These are phyloP conservation scores for Standfussiana lucernea DNA, from an alignment of 2,888 invertebrate genomes.

Conservation along the genomic window DNA sequence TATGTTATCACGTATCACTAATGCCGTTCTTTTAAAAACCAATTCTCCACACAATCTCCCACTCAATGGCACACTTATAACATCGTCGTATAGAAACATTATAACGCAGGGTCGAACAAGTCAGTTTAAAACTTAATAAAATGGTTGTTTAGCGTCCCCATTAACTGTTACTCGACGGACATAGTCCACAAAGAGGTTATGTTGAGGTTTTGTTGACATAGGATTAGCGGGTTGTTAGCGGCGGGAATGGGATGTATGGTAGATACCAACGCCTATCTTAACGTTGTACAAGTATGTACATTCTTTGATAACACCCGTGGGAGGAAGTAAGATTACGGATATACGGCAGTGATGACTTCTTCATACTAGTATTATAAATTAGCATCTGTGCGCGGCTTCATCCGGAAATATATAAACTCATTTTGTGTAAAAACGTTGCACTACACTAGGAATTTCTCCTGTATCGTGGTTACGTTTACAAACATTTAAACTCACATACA, in stretches of 20 bases:
- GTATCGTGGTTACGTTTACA: too few species aligned
- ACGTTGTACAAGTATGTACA: not conserved
- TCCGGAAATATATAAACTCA: too few species aligned
- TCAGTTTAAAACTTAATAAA: conserved; percentile 72
- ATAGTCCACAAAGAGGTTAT: conserved; percentile 60
- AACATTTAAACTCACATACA: too few species aligned
- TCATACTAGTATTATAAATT: too few species aligned
- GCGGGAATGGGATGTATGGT: not conserved
- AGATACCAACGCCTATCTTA: not conserved
- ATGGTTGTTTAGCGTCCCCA: conserved; percentile 66
- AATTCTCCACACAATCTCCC: not conserved
- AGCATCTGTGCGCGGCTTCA: too few species aligned
- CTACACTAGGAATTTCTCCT: too few species aligned
- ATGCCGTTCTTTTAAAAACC: not conserved
- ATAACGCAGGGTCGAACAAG: conserved; percentile 61
- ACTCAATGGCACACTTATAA: conserved; percentile 31
- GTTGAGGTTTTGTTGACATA: conserved; percentile 25
- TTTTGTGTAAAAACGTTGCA: too few species aligned
- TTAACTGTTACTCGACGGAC: conserved; percentile 66
- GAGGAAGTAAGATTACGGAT: too few species aligned
- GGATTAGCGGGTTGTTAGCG: conserved; percentile 29
- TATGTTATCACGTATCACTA: not conserved
- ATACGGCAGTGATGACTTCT: too few species aligned
- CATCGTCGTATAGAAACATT: conserved; percentile 23
- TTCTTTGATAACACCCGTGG: too few species aligned